Evolutionary conservation across 2,113 vertebrate genomes (phyloP).

Genomic region (Diadophis punctatus): DNA sequence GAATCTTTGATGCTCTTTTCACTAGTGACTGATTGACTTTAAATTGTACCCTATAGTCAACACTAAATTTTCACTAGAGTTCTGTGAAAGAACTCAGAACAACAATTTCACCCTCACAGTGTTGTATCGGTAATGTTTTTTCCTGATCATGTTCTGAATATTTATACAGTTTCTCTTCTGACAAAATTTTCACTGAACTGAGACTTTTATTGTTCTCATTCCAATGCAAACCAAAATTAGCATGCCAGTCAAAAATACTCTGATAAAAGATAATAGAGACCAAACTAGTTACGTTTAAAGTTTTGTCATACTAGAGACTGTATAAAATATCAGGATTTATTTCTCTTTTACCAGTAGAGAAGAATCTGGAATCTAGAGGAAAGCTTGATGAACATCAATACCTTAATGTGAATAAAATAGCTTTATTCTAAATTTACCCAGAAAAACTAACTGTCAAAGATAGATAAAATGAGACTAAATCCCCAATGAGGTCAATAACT

Average conservation of each 20-base stretch:
- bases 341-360: constrained; percentile 61
- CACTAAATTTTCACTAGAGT: constrained; percentile 29
- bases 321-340: constrained; percentile 38
- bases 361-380: constrained; percentile 23
- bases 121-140: constrained; percentile 18
- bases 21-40: constrained; percentile 33
- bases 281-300: not conserved
- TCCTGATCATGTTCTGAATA: constrained; percentile 9
- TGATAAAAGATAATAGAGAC: constrained; percentile 32
- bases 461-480: not conserved
- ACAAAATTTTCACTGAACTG: constrained; percentile 35
- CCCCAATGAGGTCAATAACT: not conserved
- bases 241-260: not conserved
- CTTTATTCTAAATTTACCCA: constrained; percentile 8
- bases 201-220: constrained; percentile 11
- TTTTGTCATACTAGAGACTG: constrained; percentile 40
- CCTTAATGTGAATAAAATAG: constrained; percentile 29
- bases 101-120: constrained; percentile 29
- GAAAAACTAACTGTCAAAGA: not conserved
- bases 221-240: constrained; percentile 12
- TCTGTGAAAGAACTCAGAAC: constrained; percentile 32
- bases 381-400: constrained; percentile 18
- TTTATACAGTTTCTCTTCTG: constrained; percentile 37
- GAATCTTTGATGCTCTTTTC: constrained; percentile 55
- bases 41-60: constrained; percentile 17